Base-by-base conservation (phyloP, 2,113 vertebrate species). In the Paracanthobrama guichenoti region DNA sequence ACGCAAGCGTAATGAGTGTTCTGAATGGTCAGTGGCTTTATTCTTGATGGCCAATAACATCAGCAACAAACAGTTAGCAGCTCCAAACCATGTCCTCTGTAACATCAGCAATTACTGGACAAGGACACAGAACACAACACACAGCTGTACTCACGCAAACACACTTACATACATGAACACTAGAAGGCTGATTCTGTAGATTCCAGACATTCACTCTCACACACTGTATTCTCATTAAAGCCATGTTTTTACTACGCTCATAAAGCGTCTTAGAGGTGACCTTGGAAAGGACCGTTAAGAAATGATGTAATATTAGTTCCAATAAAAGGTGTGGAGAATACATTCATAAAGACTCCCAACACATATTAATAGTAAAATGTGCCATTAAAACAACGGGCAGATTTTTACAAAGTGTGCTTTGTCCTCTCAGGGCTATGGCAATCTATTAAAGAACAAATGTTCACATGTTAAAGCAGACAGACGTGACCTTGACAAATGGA, bases 41-140 rank as follows among this genome's bases (percentile, higher is more conserved):
- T 85, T 44, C 75, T 80, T 72, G 7, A 44, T 83, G 11, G 48
- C 84, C 76, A 88, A 83, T 85, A 80, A 73, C 75, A 77, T 73
- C 55, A 79, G 64, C 79, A 46, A 82, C 86, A 82, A 83, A 85
- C 79, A 83, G 50, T 83, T 83, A 81, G 79, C 83, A 20, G 50
- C 48, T 79, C 26, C 80, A 85, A 78, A 74, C 14, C 24, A 67
- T 46, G 66, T 71, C 83, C 86, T 83, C 74, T 87, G 86, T 22
- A n/a, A 83, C 31, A 66, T 50, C 73, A 24, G 83, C 75, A 66
- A 78, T 82, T 66, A 82, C 62, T 31, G 74, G 82, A 83, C 79
- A 85, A 87, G 83, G 86, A 81, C 77, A 55, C 6, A 20, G 18
- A 81, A 67, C 42, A 80, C 44, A 83, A 76, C 50, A 82, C 84